Percentiles rank a stretch among this genome's conserved stretches.
phyloP scores from a whole-genome alignment of 2,888 invertebrate genomes.

The Limulus polyphemus region DNA sequence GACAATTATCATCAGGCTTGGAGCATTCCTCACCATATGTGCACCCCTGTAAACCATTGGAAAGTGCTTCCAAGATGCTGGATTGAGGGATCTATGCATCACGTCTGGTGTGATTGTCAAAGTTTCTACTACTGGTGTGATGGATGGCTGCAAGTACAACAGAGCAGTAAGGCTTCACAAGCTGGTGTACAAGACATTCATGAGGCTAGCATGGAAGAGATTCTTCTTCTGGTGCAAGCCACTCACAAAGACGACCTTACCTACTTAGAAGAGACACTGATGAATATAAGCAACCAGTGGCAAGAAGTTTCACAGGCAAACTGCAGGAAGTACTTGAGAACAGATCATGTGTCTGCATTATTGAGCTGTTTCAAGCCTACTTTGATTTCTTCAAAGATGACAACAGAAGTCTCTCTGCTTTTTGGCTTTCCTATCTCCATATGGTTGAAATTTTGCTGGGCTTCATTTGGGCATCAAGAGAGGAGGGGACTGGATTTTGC shows the following conservation, averaged over 20 bases:
- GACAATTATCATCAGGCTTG: conserved; percentile 19
- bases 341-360: background rate
- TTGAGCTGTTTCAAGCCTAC: background rate
- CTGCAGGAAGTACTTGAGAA: background rate
- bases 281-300: background rate
- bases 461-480: background rate
- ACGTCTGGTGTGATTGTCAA: conserved; percentile 25
- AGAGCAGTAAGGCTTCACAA: conserved; percentile 15
- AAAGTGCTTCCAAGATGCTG: too few relatives aligned
- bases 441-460: background rate
- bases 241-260: background rate
- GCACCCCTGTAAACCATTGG: conserved; percentile 22
- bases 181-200: conserved; percentile 21
- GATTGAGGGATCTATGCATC: too few relatives aligned
- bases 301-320: background rate
- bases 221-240: background rate
- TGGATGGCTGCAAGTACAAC: too few relatives aligned
- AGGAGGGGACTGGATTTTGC: conserved; percentile 3
- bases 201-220: conserved; percentile 5
- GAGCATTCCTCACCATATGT: conserved; percentile 25
- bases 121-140: too few relatives aligned
- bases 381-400: background rate
- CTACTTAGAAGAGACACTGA: background rate
- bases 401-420: background rate
- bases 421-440: background rate